A percentile compares a stretch with the other conserved stretches of the same genome.
Evolutionary conservation across 2,797 vertebrate species (phyloP).

Genomic region (Onychomys leucogaster): DNA sequence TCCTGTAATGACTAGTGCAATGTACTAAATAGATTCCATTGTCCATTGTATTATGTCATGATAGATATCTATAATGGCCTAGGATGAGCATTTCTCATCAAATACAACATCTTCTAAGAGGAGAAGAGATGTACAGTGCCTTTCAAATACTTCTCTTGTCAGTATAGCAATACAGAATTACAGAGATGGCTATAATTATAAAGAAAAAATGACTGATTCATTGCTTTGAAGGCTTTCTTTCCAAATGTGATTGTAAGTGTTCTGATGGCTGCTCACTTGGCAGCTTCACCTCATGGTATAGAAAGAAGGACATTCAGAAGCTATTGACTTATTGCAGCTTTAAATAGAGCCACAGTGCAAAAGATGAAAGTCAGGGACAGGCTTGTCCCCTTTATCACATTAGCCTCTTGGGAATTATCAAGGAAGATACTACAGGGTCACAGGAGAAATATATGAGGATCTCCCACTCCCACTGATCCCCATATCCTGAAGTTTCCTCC

Average conservation of each 20-base stretch:
- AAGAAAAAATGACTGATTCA: not conserved
- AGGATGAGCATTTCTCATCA: not conserved
- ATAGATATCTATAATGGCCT: not conserved
- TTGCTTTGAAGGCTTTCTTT: not conserved
- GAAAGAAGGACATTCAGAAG: not conserved
- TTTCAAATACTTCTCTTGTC: not conserved
- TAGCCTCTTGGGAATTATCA: not conserved
- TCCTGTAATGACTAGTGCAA: not conserved
- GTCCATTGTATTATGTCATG: not conserved
- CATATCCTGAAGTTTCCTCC: not conserved
- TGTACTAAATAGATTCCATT: not conserved
- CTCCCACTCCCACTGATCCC: too few species aligned
- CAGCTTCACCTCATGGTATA: not conserved
- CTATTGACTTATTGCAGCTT: not conserved
- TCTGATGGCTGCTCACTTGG: accelerated
- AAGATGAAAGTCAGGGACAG: not conserved
- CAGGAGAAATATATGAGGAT: not conserved
- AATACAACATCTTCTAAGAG: not conserved
- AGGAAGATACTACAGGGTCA: not conserved
- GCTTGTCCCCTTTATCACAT: not conserved
- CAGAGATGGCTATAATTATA: not conserved
- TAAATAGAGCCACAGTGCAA: not conserved
- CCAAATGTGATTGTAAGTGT: not conserved
- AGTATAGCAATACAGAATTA: not conserved
- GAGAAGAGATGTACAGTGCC: not conserved